Conservation (phyloP, 2,113 vertebrate genomes). For the Turdus rufiventris region DNA sequence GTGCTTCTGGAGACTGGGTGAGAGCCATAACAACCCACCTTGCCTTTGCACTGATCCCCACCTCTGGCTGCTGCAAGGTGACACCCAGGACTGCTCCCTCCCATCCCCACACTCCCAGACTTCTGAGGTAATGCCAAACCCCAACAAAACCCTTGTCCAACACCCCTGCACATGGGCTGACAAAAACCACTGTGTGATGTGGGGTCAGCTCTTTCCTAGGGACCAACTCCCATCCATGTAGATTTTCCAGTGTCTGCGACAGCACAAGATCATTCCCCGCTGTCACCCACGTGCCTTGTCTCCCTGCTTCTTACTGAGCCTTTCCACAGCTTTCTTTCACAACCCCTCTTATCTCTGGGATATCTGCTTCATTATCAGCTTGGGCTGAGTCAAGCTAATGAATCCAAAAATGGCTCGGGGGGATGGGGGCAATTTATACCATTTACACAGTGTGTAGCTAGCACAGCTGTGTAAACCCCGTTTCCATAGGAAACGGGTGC, state of each 20-base stretch:
- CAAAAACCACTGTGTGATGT: too few relatives aligned
- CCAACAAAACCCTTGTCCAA: not conserved
- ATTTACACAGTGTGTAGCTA: not conserved
- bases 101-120: rapidly evolving
- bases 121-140: rapidly evolving
- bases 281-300: not conserved
- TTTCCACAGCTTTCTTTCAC: not conserved
- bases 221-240: rapidly evolving
- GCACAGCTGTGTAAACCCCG: not conserved
- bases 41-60: not conserved
- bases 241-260: not conserved
- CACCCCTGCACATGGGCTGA: rapidly evolving
- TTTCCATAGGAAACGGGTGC: slow-evolving; percentile 16
- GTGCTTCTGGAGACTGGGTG: not conserved
- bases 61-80: not conserved
- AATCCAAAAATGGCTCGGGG: not conserved
- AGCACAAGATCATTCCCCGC: not conserved
- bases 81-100: not conserved
- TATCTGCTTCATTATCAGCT: not conserved
- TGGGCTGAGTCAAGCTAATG: not conserved
- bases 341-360: not conserved
- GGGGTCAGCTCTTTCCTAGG: not conserved
- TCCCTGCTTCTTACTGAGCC: not conserved
- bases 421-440: not conserved
- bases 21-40: not conserved